Evolutionary conservation across 2,888 invertebrate species (phyloP), one percentile per base, ranked within the genome.

Genomic region (Philaethria dido): DNA sequence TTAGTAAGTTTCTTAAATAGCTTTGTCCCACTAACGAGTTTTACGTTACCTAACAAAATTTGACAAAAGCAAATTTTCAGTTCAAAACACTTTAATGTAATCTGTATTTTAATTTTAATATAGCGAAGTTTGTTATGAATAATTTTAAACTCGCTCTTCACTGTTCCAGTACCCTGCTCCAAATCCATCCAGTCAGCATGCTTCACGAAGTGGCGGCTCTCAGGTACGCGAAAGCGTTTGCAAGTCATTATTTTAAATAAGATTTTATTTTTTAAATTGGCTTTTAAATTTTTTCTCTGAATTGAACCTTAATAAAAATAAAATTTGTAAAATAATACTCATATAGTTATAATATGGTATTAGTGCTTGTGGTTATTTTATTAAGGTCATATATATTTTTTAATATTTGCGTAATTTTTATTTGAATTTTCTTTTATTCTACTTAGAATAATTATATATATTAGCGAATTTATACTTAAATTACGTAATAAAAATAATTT

Each of bases 111-210:
- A 59, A 36, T 22, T 39, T 57, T 60, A 60, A 47, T 20, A 60
- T 18, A 20, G 33, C 4, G 14, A 22, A 60, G 60, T 42, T 16
- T 16, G 29, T 14, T 60, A 47, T 60, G 33, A 44, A 60, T 60
- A 39, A 62, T 47, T 62, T 62, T 48, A 29, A 62, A 50, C n/a
- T 62, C 36, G 47, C 25, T 62, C 25, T 50, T 48, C 48, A 62
- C 18, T 66, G 70, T 86, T 83, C 64, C 83, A 92, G 92, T 92
- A 89, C 75, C 82, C 88, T 44, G 78, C 79, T 52, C 72, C 82
- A 6, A 90, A 85, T 78, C 78, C 89, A 50, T 76, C 88, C 70
- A 85, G 79, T 78, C 92, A 91, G 72, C 91, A 90, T 77, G 80
- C 86, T 39, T 86, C 91, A 55, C 84, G 91, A 74, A 82, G 85